Evolutionary conservation across 2,113 vertebrate genomes (phyloP).

Genomic region (Podocnemis expansa): DNA sequence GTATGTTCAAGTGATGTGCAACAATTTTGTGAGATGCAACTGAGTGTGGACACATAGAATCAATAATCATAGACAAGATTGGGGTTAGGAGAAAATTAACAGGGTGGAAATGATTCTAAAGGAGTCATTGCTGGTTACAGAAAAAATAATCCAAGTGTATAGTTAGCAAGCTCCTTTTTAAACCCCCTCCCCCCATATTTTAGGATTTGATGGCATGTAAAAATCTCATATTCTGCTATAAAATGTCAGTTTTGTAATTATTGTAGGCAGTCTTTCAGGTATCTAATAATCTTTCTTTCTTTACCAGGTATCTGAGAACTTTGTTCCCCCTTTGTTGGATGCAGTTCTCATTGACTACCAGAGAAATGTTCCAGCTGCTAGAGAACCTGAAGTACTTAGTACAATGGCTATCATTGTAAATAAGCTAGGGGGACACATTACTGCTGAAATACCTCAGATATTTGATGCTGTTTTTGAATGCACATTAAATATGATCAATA

Average conservation of each 20-base stretch:
- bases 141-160: not conserved
- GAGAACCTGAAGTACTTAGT: slow-evolving; percentile 98
- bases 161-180: not conserved
- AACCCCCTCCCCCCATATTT: too few relatives aligned
- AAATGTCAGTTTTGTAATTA: not conserved
- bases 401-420: slow-evolving; percentile 99
- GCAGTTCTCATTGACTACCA: slow-evolving; percentile 99
- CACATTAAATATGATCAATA: slow-evolving; percentile 99
- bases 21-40: not conserved
- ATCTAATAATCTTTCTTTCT: not conserved
- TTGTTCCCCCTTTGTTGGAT: slow-evolving; percentile 96
- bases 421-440: slow-evolving; percentile 97
- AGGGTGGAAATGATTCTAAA: not conserved
- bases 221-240: not conserved
- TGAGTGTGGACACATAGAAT: not conserved
- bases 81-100: not conserved
- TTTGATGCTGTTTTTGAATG: slow-evolving; percentile 99
- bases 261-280: not conserved
- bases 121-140: not conserved
- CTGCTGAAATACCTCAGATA: slow-evolving; percentile 98
- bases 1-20: not conserved
- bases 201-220: not conserved
- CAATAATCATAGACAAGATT: not conserved
- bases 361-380: slow-evolving; percentile 95
- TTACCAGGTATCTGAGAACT: slow-evolving; percentile 95